These are phyloP conservation scores for Anadara kagoshimensis DNA, from an alignment of 1,140 invertebrate species.

Conservation along the genomic window DNA sequence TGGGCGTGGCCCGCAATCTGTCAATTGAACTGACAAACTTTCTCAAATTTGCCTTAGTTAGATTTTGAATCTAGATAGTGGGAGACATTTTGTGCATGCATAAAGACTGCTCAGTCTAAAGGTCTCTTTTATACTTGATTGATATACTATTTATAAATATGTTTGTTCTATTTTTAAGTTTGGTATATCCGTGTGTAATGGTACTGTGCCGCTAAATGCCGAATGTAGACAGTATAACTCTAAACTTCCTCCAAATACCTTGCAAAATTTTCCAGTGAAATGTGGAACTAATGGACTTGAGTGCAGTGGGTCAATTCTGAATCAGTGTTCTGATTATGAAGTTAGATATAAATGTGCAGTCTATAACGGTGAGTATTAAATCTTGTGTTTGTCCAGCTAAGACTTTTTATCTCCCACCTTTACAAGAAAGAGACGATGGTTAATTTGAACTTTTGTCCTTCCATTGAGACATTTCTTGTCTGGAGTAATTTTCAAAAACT, in stretches of 20 bases:
- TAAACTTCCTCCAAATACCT: background rate
- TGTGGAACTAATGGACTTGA: conserved; percentile 32
- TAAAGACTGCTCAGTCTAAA: background rate
- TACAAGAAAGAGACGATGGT: no score
- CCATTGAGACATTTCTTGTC: no score
- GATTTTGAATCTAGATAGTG: background rate
- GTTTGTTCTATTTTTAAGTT: conserved; percentile 20
- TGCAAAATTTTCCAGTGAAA: conserved; percentile 2
- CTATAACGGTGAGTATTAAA: conserved; percentile 21
- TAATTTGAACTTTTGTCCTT: no score
- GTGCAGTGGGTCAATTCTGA: conserved; percentile 1
- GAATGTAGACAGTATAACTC: conserved; percentile 25
- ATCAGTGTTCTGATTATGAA: conserved; percentile 38
- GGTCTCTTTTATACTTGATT: background rate
- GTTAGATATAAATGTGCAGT: conserved; percentile 35
- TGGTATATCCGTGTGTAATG: conserved; percentile 27
- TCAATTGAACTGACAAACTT: background rate
- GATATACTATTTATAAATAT: no score
- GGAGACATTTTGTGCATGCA: background rate
- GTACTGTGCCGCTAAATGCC: conserved; percentile 24
- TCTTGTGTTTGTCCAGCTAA: background rate
- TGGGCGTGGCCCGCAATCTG: no score
- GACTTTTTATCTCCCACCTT: no score
- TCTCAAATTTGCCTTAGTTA: background rate
- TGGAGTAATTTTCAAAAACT: background rate